Conservation (phyloP, 2,113 vertebrate genomes). For the Indri indri region DNA sequence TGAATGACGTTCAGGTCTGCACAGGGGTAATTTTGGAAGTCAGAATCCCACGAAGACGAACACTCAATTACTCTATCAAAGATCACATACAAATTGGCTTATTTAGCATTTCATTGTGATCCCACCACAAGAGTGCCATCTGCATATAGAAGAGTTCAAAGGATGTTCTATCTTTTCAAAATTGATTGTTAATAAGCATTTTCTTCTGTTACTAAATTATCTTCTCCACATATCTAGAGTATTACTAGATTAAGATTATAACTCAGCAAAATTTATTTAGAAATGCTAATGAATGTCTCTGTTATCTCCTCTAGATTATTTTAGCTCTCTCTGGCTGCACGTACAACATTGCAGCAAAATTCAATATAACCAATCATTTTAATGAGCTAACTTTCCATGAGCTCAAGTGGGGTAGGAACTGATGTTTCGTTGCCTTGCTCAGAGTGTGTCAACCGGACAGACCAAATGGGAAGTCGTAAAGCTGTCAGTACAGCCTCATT, state of each 20-base stretch:
- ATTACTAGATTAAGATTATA: conserved; percentile 34
- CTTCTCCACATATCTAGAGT: conserved; percentile 24
- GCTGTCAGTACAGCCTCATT: neutral
- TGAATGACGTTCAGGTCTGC: conserved; percentile 28
- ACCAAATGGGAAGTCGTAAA: neutral
- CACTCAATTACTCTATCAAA: neutral
- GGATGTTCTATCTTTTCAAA: conserved; percentile 15
- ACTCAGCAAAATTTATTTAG: conserved; percentile 16
- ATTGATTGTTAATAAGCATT: conserved; percentile 26
- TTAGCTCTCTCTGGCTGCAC: neutral
- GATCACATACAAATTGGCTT: conserved; percentile 16
- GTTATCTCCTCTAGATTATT: neutral
- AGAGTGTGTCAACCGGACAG: neutral
- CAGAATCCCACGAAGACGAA: conserved; percentile 29
- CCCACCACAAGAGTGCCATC: neutral
- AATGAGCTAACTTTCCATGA: neutral
- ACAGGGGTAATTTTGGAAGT: conserved; percentile 44
- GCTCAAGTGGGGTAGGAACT: neutral
- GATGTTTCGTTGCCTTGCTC: neutral
- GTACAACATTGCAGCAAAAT: neutral
- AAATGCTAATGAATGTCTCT: neutral
- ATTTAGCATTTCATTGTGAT: conserved; percentile 13
- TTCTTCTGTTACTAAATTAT: conserved; percentile 51
- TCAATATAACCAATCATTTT: neutral
- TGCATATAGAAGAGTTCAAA: neutral